These are phyloP conservation scores for Venustoraphidia nigricollis DNA, from an alignment of 2,888 invertebrate genomes.

Conservation along the genomic window DNA sequence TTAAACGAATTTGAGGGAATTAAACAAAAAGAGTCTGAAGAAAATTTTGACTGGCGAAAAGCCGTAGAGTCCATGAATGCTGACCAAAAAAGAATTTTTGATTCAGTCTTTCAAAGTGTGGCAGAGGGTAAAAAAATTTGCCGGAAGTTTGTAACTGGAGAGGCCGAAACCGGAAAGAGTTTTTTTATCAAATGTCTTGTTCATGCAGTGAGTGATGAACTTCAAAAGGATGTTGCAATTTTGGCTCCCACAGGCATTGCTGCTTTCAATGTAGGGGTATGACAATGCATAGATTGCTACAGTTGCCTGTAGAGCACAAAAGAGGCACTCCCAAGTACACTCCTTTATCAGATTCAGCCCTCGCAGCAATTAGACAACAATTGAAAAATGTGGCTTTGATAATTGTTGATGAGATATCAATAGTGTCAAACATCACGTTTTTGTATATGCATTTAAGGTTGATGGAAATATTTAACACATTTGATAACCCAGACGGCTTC, in stretches of 20 bases:
- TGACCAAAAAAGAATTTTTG: constrained; percentile 17
- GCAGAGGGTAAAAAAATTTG: constrained; percentile 6
- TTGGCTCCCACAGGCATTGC: constrained; percentile 20
- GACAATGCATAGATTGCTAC: constrained; percentile 18
- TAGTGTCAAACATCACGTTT: constrained; percentile 15
- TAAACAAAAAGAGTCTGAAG: too few relatives aligned
- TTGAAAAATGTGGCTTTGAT: constrained; percentile 16
- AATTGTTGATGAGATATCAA: constrained; percentile 17
- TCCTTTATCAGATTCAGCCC: constrained; percentile 15
- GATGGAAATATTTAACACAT: constrained; percentile 17
- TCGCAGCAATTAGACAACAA: constrained; percentile 14
- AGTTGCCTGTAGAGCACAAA: constrained; percentile 19
- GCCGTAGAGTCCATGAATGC: constrained; percentile 15
- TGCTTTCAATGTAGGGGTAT: constrained; percentile 21
- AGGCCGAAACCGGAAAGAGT: constrained; percentile 18
- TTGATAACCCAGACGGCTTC: constrained; percentile 16
- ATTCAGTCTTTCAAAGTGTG: constrained; percentile 11
- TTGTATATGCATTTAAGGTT: constrained; percentile 16
- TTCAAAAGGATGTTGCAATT: constrained; percentile 16
- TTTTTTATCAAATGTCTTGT: constrained; percentile 17
- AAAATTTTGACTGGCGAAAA: constrained; percentile 8
- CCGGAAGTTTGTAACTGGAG: constrained; percentile 15
- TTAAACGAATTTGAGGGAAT: too few relatives aligned
- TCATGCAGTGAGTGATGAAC: constrained; percentile 14
- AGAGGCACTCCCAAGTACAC: constrained; percentile 17